These are phyloP conservation scores for Platalea minor DNA, from an alignment of 2,797 vertebrate genomes.

Conservation along the genomic window DNA sequence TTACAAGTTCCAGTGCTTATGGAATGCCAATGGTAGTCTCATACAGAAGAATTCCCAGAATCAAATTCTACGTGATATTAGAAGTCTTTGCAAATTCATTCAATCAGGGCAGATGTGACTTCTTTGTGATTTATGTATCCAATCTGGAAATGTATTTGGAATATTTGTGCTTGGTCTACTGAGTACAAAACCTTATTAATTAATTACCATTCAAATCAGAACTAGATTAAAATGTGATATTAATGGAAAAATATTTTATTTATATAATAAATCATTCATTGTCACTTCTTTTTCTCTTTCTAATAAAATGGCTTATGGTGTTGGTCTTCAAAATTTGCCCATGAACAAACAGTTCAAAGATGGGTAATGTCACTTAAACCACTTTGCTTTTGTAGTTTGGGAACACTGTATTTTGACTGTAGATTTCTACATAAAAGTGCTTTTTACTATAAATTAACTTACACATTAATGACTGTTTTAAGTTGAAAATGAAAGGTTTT, in stretches of 20 bases:
- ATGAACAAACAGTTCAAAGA: background rate
- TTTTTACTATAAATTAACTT: background rate
- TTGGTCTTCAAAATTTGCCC: background rate
- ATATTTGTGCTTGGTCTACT: background rate
- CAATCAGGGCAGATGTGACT: background rate
- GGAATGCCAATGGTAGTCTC: background rate
- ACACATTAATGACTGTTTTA: background rate
- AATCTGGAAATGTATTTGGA: background rate
- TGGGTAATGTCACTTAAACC: background rate
- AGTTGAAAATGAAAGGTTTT: background rate
- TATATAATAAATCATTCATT: background rate
- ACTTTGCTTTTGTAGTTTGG: background rate
- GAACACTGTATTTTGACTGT: background rate
- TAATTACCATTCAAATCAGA: background rate
- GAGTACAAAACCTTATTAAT: background rate
- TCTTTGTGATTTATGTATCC: background rate
- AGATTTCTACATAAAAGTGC: background rate
- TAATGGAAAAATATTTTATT: background rate
- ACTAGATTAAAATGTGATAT: background rate
- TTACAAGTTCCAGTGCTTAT: background rate
- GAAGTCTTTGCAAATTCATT: background rate
- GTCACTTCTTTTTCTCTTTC: background rate
- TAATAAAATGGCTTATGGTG: background rate
- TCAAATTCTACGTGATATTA: background rate
- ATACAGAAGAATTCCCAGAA: background rate